Percentiles rank a stretch among this genome's conserved stretches.
Conservation (phyloP, 1,140 invertebrate species). For the Hetaerina americana region DNA sequence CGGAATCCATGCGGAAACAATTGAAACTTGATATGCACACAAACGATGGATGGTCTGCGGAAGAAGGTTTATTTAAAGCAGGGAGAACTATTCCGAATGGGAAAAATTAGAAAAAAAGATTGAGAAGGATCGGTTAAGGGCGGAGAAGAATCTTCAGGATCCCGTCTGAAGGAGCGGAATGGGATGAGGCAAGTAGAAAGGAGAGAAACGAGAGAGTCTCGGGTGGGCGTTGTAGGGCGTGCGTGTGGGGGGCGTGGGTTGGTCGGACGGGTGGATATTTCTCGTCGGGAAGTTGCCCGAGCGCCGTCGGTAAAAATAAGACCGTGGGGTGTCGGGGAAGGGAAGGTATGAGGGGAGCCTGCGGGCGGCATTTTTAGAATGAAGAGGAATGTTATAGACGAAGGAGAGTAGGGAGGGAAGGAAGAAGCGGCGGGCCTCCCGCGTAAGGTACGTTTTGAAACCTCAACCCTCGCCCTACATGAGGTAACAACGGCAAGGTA, state of each 20-base stretch:
- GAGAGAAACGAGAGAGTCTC: not conserved
- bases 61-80: too few species aligned
- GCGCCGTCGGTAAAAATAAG: not conserved
- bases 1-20: too few species aligned
- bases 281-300: not conserved
- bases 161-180: too few species aligned
- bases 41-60: too few species aligned
- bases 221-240: too few species aligned
- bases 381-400: not conserved
- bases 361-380: not conserved
- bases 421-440: not conserved
- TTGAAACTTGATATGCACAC: too few species aligned
- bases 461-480: too few species aligned
- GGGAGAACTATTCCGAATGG: too few species aligned
- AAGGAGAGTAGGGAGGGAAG: not conserved
- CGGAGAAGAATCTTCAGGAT: not conserved
- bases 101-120: too few species aligned
- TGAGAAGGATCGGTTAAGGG: too few species aligned
- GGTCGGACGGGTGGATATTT: not conserved
- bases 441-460: too few species aligned
- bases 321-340: not conserved
- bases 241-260: too few species aligned
- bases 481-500: not conserved
- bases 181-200: not conserved
- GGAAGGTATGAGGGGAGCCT: not conserved